Percentiles rank a stretch among this genome's conserved stretches.
Conservation (phyloP, 2,888 invertebrate species). For the Leptopilina drosophilae region DNA sequence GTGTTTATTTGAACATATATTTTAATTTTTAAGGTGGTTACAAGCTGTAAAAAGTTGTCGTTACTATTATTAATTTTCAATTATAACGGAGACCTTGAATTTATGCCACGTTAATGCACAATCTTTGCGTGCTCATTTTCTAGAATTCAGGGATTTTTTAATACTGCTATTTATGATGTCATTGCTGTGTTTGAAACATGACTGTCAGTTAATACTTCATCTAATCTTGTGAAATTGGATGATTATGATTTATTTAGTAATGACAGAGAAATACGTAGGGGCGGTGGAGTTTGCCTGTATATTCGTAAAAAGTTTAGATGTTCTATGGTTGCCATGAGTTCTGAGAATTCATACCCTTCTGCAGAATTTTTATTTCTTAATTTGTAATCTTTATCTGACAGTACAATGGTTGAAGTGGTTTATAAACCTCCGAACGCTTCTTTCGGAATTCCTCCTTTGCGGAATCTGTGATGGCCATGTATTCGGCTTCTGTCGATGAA, state of each 20-base stretch:
- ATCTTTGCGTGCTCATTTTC: too few relatives aligned
- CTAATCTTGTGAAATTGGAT: not conserved
- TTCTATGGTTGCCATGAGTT: not conserved
- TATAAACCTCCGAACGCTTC: not conserved
- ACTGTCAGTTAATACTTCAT: not conserved
- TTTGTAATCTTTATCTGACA: not conserved
- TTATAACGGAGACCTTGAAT: too few relatives aligned
- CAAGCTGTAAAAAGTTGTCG: too few relatives aligned
- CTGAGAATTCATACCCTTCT: not conserved
- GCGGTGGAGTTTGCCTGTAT: not conserved
- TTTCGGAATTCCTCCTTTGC: too few relatives aligned
- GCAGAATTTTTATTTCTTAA: not conserved
- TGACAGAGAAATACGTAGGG: not conserved
- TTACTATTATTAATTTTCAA: too few relatives aligned
- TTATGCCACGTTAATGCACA: too few relatives aligned
- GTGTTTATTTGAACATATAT: too few relatives aligned
- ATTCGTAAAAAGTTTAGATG: not conserved
- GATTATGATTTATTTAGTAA: not conserved
- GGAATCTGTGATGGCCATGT: too few relatives aligned
- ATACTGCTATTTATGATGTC: not conserved
- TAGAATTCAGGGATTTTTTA: not conserved
- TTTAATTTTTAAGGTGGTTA: too few relatives aligned
- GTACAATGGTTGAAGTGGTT: not conserved
- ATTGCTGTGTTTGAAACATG: not conserved
- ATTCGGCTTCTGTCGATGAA: too few relatives aligned